Evolutionary conservation across 2,113 vertebrate species (phyloP), one percentile per base, ranked within the genome.

Genomic region (Daphoenositta chrysoptera): DNA sequence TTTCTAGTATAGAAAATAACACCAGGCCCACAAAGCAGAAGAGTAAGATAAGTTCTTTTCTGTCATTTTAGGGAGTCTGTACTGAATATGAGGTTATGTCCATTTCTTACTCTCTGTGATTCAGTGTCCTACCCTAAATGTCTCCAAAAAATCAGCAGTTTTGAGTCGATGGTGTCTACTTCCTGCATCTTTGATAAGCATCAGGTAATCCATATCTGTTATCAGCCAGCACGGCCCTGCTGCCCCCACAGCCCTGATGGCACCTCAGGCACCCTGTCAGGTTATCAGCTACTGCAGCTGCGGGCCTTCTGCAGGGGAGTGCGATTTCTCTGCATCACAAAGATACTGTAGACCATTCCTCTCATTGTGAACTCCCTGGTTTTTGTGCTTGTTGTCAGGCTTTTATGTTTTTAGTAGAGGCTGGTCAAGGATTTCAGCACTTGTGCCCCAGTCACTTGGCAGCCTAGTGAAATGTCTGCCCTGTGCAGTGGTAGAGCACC

Each of bases 401-500:
- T 60, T 91, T 58, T 39, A 16, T 15, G 11, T 48, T 82, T 75
- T 69, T 39, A 40, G 42, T 51, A 44, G 24, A 51, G 54, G 42
- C 23, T 44, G 24, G 20, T 69, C 15, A 78, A 75, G 27, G 64
- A 30, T 33, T 81, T 77, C 20, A 69, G 8, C 2, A 6, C 15
- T 50, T 73, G 27, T 44, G 21, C 13, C 10, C 15, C 40, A 28
- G 40, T 40, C 0, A 0, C 28, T 8, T 15, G 48, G 19, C 39
- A 76, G 28, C 65, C 53, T 37, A 23, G 50, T 51, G 65, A 64
- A 58, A 48, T 1, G 1, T 37, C 70, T 39, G 13, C 13, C 11
- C 30, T 2, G 0, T 45, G 44, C 40, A 48, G 61, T n/a, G 20
- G 48, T 24, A 47, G 19, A 57, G 13, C 22, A 56, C 7, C 39